Base-by-base conservation (phyloP, 2,888 invertebrate species). In the Euproctis similis region DNA sequence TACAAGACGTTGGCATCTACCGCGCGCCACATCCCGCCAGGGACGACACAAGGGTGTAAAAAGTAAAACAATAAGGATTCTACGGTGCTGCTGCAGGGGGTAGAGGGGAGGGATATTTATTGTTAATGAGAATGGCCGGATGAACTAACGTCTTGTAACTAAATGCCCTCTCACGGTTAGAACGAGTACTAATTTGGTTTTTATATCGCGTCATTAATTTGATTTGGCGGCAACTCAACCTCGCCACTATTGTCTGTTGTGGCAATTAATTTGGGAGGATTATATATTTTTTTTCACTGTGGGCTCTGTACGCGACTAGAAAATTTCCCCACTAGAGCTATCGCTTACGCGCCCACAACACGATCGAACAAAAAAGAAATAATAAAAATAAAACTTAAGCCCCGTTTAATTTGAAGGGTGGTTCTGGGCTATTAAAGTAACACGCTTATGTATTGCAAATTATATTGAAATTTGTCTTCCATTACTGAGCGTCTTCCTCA, bases 371-470 rank as follows among this genome's bases (percentile, higher is more conserved):
- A 67, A 69, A 58, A 65, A 75, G 73, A 82, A 82, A 82, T 81
- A 84, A 80, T 78, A 80, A 80, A 14, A 80, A 82, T 80, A 82
- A 82, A 82, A 82, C 81, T 84, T 85, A 84, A 85, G 84, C 85
- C 75, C 75, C 81, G 81, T 85, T 85, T 85, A 85, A 85, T 85
- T 85, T 85, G 85, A 81, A 78, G 84, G 85, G 84, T 82, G 85
- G 85, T 85, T 85, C 84, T 78, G 84, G 85, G 76, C 85, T 85
- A 85, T 85, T 85, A 85, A 85, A 84, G 82, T 85, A 85, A 84
- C 82, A 85, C 85, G 85, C 85, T 84, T 85, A 85, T 85, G 85
- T 85, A 85, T 84, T 85, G 84, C 82, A 85, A 85, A 85, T 85
- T 84, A 85, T 85, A 85, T 85, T 84, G 85, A 85, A 84, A 84